Conservation (phyloP, 37 sponge, comb jelly and placozoan species). For the Halichondria panicea region DNA sequence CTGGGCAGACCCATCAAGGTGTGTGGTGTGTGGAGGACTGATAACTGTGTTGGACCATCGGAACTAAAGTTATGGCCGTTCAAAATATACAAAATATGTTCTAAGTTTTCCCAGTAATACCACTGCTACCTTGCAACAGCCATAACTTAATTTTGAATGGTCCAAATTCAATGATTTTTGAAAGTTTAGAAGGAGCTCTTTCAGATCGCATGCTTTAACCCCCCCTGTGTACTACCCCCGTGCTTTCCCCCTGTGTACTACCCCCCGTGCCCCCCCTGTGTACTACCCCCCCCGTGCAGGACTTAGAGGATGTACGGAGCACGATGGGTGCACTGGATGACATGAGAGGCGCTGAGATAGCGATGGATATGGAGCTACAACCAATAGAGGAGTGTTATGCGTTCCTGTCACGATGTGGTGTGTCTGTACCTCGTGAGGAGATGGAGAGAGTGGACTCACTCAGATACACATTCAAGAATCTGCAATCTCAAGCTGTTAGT, state of each 20-base stretch:
- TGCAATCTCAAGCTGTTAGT: slow-evolving; percentile 69
- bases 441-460: slow-evolving; percentile 94
- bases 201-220: too few relatives aligned
- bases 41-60: not conserved
- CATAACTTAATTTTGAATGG: too few relatives aligned
- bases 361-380: slow-evolving; percentile 84
- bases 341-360: slow-evolving; percentile 81
- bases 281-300: slow-evolving; percentile 41
- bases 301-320: slow-evolving; percentile 90
- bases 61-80: too few relatives aligned
- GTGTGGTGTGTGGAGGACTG: too few relatives aligned
- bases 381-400: slow-evolving; percentile 95
- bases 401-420: slow-evolving; percentile 77
- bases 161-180: too few relatives aligned
- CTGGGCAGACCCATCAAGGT: slow-evolving; percentile 82
- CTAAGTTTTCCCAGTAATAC: not conserved
- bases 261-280: not conserved
- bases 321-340: slow-evolving; percentile 84
- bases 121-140: not conserved
- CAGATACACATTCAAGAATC: slow-evolving; percentile 85
- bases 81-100: slow-evolving; percentile 11
- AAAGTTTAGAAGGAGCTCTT: too few relatives aligned
- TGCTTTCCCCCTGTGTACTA: not conserved
- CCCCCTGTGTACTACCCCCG: not conserved
- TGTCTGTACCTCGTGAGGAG: slow-evolving; percentile 83